Percentiles rank a stretch among this genome's conserved stretches.
Evolutionary conservation across 2,888 invertebrate genomes (phyloP).

Genomic region (Lycia hirtaria): DNA sequence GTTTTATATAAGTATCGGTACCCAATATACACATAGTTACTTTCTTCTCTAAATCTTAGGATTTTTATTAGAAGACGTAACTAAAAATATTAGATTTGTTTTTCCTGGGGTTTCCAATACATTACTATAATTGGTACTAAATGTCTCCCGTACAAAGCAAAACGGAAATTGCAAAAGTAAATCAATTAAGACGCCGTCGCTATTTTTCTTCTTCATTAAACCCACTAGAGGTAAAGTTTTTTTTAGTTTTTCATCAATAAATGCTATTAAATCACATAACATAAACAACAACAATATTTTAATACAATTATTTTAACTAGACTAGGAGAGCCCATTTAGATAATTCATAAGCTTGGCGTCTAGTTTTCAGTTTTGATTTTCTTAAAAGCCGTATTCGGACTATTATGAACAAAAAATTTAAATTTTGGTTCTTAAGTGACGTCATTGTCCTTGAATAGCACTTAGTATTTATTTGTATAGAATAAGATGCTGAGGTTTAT

Average conservation of each 20-base stretch:
- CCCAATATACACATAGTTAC: neutral
- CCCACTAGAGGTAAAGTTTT: slow-evolving; percentile 15
- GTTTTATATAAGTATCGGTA: neutral
- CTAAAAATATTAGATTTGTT: slow-evolving; percentile 21
- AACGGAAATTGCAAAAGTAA: slow-evolving; percentile 34
- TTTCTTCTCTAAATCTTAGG: neutral
- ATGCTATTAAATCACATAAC: too few relatives aligned
- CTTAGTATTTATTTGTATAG: too few relatives aligned
- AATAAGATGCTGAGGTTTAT: too few relatives aligned
- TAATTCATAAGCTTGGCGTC: too few relatives aligned
- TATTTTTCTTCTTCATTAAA: slow-evolving; percentile 28
- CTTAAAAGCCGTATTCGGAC: too few relatives aligned
- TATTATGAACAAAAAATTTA: too few relatives aligned
- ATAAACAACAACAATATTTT: too few relatives aligned
- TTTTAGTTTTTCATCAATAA: neutral
- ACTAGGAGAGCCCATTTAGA: too few relatives aligned
- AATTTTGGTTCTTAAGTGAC: too few relatives aligned
- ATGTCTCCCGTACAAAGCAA: slow-evolving; percentile 27
- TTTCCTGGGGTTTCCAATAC: slow-evolving; percentile 36
- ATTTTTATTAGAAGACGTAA: slow-evolving; percentile 13
- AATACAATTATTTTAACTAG: too few relatives aligned
- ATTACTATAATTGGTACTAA: slow-evolving; percentile 31
- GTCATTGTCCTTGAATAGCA: too few relatives aligned
- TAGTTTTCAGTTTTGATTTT: too few relatives aligned
- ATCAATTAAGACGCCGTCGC: slow-evolving; percentile 32